Percentiles rank a stretch among this genome's conserved stretches.
Evolutionary conservation across 2,113 vertebrate genomes (phyloP).

Genomic region (Cottus gobio): DNA sequence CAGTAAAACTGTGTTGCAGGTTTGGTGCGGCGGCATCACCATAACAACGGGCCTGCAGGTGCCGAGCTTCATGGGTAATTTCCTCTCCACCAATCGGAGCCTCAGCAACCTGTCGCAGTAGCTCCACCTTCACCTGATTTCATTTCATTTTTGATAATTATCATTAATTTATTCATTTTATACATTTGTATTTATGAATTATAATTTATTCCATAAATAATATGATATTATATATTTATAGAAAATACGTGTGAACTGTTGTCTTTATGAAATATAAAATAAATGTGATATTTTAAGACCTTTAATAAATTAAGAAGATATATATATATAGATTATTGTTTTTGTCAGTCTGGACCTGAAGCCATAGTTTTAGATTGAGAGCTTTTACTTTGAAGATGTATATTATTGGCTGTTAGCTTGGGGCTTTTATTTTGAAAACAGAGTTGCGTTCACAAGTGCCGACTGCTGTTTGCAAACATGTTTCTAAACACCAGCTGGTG

Average conservation of each 20-base stretch:
- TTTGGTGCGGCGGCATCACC: constrained; percentile 92
- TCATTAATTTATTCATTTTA: background rate
- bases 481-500: background rate
- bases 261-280: background rate
- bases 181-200: background rate
- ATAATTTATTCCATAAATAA: background rate
- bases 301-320: background rate
- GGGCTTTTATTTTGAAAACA: constrained; percentile 8
- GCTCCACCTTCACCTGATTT: background rate
- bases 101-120: constrained; percentile 86
- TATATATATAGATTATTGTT: background rate
- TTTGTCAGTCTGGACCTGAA: background rate
- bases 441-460: background rate
- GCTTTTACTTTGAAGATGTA: background rate
- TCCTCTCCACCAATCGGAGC: constrained; percentile 87
- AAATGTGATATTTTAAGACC: background rate
- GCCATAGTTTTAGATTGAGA: background rate
- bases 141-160: background rate
- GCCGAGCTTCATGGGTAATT: constrained; percentile 88
- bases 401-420: background rate
- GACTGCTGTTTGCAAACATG: background rate
- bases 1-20: constrained; percentile 76
- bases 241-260: constrained; percentile 3
- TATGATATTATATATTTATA: background rate
- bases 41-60: constrained; percentile 92